Conservation (phyloP, 2,113 vertebrate genomes). For the Saguinus imperator region DNA sequence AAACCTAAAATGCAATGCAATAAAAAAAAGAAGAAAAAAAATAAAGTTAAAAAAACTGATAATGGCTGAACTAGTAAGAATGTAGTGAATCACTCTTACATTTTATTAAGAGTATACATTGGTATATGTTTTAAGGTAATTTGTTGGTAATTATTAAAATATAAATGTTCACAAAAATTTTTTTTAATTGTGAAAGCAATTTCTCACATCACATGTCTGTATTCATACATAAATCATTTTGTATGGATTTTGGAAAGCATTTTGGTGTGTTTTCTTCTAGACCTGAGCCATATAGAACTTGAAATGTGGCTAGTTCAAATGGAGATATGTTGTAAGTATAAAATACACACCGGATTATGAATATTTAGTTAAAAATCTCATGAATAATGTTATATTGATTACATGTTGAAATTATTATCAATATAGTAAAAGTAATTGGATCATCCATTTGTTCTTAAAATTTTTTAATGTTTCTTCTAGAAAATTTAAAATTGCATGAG, state of each 20-base stretch:
- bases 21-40: too few species aligned
- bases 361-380: neutral
- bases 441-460: neutral
- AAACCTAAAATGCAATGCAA: too few species aligned
- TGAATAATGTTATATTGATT: neutral
- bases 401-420: neutral
- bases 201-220: neutral
- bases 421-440: neutral
- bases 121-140: too few species aligned
- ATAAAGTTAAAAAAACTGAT: too few species aligned
- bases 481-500: neutral
- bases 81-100: too few species aligned
- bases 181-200: neutral
- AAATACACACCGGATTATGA: neutral
- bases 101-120: too few species aligned
- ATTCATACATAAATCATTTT: neutral
- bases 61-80: too few species aligned
- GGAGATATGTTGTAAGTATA: neutral
- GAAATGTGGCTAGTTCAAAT: neutral
- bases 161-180: too few species aligned
- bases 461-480: neutral
- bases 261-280: slow-evolving; percentile 23
- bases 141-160: too few species aligned
- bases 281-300: neutral
- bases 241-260: neutral